phyloP scores from a whole-genome alignment of 1,140 invertebrate genomes.

The Harlomillsia oculata region DNA sequence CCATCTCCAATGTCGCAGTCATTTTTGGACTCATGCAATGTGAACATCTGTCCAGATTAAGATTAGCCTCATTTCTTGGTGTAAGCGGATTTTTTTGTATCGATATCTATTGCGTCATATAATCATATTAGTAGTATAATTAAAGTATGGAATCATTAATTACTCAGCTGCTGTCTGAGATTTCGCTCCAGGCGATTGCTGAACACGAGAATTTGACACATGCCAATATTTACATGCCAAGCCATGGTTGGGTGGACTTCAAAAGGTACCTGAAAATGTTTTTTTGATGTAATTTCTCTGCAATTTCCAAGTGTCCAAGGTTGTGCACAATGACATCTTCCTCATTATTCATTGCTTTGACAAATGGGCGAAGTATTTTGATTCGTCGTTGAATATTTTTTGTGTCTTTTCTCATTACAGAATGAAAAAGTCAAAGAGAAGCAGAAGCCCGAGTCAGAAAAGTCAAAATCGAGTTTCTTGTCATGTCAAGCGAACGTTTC shows the following conservation, averaged over 20 bases:
- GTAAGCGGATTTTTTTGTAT: not conserved
- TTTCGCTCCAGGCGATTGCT: not conserved
- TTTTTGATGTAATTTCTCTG: not conserved
- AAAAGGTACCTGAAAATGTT: not conserved
- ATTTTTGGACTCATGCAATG: slow-evolving; percentile 11
- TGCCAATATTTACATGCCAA: slow-evolving; percentile 5
- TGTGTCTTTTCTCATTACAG: too few relatives aligned
- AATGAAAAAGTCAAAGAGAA: too few relatives aligned
- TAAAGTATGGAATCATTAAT: not conserved
- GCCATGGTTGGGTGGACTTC: slow-evolving; percentile 1
- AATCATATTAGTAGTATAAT: not conserved
- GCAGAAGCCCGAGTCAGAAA: too few relatives aligned
- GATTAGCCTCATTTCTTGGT: slow-evolving; percentile 8
- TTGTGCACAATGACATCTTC: too few relatives aligned
- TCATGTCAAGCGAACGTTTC: too few relatives aligned
- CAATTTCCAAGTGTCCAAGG: too few relatives aligned
- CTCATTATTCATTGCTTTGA: too few relatives aligned
- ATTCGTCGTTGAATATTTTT: too few relatives aligned
- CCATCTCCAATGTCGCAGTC: slow-evolving; percentile 3
- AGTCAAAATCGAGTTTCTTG: too few relatives aligned
- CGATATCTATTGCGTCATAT: not conserved
- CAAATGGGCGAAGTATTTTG: too few relatives aligned
- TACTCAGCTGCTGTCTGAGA: slow-evolving; percentile 2
- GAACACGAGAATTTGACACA: slow-evolving; percentile 5
- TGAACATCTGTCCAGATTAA: slow-evolving; percentile 3